Evolutionary conservation across 92 coral and sea anemone species (phyloP).

Genomic region (Epizoanthus ramosus): DNA sequence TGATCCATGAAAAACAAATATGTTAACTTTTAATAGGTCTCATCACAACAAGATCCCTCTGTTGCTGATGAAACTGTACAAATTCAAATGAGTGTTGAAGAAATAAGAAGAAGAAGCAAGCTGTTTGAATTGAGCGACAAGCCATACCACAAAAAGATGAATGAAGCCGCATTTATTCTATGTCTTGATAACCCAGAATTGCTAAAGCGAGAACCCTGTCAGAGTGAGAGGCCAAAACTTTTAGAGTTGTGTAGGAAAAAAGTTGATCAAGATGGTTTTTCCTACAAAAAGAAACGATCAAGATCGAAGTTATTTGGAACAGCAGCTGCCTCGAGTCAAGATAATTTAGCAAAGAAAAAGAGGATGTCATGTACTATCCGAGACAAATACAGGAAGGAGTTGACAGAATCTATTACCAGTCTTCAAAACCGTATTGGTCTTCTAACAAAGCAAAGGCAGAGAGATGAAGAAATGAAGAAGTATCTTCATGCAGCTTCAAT

Average conservation of each 20-base stretch:
- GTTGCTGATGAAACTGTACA: conserved; percentile 16
- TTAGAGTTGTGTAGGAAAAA: neutral
- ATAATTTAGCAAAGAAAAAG: neutral
- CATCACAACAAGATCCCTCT: conserved; percentile 9
- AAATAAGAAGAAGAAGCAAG: conserved; percentile 11
- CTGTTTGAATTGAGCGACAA: neutral
- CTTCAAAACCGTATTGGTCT: too few species aligned
- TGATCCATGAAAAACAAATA: too few species aligned
- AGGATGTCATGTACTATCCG: neutral
- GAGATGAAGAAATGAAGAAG: neutral
- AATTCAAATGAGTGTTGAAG: conserved; percentile 9
- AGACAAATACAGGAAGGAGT: neutral
- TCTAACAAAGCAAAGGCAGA: neutral
- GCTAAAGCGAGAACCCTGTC: neutral
- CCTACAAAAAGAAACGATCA: conserved; percentile 5
- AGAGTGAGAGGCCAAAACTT: neutral
- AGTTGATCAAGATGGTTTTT: neutral
- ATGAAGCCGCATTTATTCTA: neutral
- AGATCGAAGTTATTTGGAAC: conserved; percentile 12
- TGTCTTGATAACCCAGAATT: conserved; percentile 11
- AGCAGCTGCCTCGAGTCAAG: neutral
- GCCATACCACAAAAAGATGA: conserved; percentile 10
- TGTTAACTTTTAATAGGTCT: conserved; percentile 15
- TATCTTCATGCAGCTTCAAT: neutral
- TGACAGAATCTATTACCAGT: neutral